These are phyloP conservation scores for Echinometra lucunter DNA, from an alignment of 53 echinoderm and acorn worm species.

Conservation along the genomic window DNA sequence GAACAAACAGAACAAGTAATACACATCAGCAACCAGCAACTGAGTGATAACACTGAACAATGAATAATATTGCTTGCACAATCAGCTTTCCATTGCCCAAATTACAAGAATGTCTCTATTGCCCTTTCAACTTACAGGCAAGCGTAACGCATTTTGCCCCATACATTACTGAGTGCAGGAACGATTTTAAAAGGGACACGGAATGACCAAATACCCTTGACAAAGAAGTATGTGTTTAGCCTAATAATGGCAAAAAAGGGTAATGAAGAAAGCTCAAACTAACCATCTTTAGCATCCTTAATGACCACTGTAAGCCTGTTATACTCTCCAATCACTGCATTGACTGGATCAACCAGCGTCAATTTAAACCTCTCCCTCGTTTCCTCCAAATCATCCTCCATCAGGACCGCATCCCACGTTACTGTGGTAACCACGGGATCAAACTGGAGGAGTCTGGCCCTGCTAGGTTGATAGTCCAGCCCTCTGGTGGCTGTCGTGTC, in stretches of 20 bases:
- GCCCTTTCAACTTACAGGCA: not conserved
- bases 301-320: conserved; percentile 83
- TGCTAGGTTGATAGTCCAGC: conserved; percentile 77
- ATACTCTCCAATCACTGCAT: conserved; percentile 84
- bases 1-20: too few species aligned
- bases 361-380: conserved; percentile 86
- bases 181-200: not conserved
- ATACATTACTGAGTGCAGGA: not conserved
- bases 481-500: conserved; percentile 81
- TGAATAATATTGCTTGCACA: not conserved
- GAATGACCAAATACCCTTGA: not conserved
- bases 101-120: not conserved
- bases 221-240: not conserved
- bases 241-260: not conserved
- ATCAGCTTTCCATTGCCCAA: not conserved
- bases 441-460: conserved; percentile 90
- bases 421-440: conserved; percentile 84
- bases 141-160: not conserved
- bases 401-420: conserved; percentile 80
- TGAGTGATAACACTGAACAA: too few species aligned
- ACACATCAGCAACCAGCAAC: too few species aligned
- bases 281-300: conserved; percentile 89
- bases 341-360: conserved; percentile 78
- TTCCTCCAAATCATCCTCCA: conserved; percentile 89
- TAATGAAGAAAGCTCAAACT: not conserved